These are phyloP conservation scores for Hemaris fuciformis DNA, from an alignment of 2,888 invertebrate species.

Conservation along the genomic window DNA sequence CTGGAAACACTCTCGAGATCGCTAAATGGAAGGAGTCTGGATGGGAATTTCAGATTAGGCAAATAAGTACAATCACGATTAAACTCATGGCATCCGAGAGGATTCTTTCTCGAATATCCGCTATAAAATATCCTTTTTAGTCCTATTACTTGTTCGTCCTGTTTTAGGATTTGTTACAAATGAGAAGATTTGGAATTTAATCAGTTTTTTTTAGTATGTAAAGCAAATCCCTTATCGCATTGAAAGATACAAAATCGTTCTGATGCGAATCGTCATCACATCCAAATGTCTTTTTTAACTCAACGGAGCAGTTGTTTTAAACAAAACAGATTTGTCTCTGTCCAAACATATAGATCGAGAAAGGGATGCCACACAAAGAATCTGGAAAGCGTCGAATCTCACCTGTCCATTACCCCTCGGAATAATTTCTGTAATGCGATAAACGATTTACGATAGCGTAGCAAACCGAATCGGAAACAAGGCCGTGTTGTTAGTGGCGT, in stretches of 20 bases:
- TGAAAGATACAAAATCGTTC: background rate
- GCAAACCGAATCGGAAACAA: constrained; percentile 73
- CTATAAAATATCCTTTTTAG: constrained; percentile 19
- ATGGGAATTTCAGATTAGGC: constrained; percentile 43
- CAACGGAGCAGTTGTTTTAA: background rate
- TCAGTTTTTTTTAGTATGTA: background rate
- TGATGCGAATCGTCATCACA: background rate
- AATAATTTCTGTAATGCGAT: constrained; percentile 57
- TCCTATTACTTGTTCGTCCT: background rate
- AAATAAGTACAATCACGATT: constrained; percentile 45
- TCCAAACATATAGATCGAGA: background rate
- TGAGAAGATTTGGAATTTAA: background rate
- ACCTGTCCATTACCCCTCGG: constrained; percentile 60
- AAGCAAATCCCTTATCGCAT: background rate
- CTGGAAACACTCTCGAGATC: constrained; percentile 20
- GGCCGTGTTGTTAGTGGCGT: constrained; percentile 64
- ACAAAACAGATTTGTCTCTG: background rate
- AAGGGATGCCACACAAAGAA: constrained; percentile 29
- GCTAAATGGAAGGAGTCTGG: constrained; percentile 27
- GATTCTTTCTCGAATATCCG: constrained; percentile 23
- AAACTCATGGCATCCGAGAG: constrained; percentile 23
- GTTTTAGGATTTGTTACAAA: background rate
- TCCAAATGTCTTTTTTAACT: constrained; percentile 5
- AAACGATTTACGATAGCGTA: constrained; percentile 71
- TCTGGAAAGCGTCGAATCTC: constrained; percentile 60